Conservation (phyloP, 2,113 vertebrate genomes). For the Sus scrofa region T2T-Sscrofa CM000817.6:27969501-27970000, state of each 20-base stretch:
- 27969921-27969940: slow-evolving; percentile 59
- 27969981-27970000: slow-evolving; percentile 48
- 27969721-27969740: slow-evolving; percentile 55
- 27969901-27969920: background rate
- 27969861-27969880: slow-evolving; percentile 61
- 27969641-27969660: slow-evolving; percentile 76
- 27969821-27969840: slow-evolving; percentile 76
- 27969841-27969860: slow-evolving; percentile 60
- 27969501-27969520: background rate
- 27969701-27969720: slow-evolving; percentile 39
- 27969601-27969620: slow-evolving; percentile 58
- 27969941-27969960: slow-evolving; percentile 61
- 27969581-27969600: slow-evolving; percentile 72
- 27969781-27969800: slow-evolving; percentile 80
- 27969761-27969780: slow-evolving; percentile 72
- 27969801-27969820: slow-evolving; percentile 80
- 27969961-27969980: slow-evolving; percentile 11
- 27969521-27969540: background rate
- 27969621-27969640: slow-evolving; percentile 53
- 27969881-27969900: slow-evolving; percentile 57
- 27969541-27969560: slow-evolving; percentile 64
- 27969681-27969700: slow-evolving; percentile 67
- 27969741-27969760: slow-evolving; percentile 36
- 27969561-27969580: slow-evolving; percentile 70
- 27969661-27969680: slow-evolving; percentile 54